These are phyloP conservation scores for Gavialis gangeticus DNA, from an alignment of 2,113 vertebrate species.

Conservation along the genomic window DNA sequence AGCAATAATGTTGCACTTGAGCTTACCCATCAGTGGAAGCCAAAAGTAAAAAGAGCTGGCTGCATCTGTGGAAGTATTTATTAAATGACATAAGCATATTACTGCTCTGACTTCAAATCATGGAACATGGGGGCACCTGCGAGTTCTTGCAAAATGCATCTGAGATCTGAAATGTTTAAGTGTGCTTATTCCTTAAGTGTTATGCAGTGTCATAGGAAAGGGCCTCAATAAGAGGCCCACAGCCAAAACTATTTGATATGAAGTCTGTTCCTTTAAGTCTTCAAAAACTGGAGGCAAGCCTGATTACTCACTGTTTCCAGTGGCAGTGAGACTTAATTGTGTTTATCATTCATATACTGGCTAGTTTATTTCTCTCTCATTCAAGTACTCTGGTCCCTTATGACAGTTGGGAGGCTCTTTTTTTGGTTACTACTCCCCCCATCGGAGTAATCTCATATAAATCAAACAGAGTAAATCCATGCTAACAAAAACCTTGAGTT, in stretches of 20 bases:
- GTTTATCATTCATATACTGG: neutral
- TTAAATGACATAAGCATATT: neutral
- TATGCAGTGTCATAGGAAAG: neutral
- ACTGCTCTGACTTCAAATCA: neutral
- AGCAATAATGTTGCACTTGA: neutral
- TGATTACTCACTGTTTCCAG: neutral
- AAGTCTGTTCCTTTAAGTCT: neutral
- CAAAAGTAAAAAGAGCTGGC: neutral
- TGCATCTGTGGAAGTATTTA: neutral
- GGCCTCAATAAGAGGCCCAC: neutral
- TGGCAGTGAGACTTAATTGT: neutral
- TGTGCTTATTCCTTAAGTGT: neutral
- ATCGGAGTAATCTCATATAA: neutral
- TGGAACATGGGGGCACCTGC: neutral
- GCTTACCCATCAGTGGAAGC: neutral
- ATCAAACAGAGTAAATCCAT: neutral
- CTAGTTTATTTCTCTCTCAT: neutral
- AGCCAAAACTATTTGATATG: neutral
- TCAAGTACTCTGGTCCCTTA: neutral
- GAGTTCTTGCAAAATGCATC: neutral
- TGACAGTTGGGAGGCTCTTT: fast-evolving
- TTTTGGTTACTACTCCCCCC: neutral
- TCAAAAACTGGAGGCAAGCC: neutral
- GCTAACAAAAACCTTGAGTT: neutral
- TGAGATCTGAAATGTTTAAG: neutral